These are phyloP conservation scores for Tenualosa thibaudeaui DNA, from an alignment of 2,797 vertebrate genomes.

Conservation along the genomic window DNA sequence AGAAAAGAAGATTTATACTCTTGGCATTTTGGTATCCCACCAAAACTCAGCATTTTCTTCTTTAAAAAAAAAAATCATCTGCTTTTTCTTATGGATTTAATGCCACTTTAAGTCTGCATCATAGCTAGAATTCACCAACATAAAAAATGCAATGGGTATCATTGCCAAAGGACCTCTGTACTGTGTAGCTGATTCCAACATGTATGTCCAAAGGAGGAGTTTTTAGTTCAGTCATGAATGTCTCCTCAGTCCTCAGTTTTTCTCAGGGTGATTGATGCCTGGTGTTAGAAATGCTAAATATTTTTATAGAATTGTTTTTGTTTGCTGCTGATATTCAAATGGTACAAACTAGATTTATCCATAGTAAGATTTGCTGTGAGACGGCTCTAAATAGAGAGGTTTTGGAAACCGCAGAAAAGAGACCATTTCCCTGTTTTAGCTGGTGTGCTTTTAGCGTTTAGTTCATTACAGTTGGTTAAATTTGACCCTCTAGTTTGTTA, in stretches of 20 bases:
- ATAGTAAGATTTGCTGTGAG: neutral
- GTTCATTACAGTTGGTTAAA: neutral
- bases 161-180: neutral
- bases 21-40: neutral
- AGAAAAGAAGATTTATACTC: neutral
- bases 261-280: constrained; percentile 26
- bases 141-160: neutral
- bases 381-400: neutral
- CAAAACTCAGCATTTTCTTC: neutral
- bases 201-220: neutral
- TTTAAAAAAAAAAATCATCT: neutral
- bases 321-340: constrained; percentile 30
- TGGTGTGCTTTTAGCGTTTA: neutral
- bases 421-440: neutral
- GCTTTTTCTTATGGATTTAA: neutral
- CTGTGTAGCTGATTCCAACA: neutral
- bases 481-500: neutral
- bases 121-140: neutral
- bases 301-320: constrained; percentile 17
- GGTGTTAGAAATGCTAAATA: neutral
- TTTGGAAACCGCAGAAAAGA: neutral
- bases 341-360: neutral
- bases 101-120: neutral
- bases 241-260: neutral
- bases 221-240: neutral